Conservation (phyloP, 2,888 invertebrate species). For the Alentia gelatinosa region DNA sequence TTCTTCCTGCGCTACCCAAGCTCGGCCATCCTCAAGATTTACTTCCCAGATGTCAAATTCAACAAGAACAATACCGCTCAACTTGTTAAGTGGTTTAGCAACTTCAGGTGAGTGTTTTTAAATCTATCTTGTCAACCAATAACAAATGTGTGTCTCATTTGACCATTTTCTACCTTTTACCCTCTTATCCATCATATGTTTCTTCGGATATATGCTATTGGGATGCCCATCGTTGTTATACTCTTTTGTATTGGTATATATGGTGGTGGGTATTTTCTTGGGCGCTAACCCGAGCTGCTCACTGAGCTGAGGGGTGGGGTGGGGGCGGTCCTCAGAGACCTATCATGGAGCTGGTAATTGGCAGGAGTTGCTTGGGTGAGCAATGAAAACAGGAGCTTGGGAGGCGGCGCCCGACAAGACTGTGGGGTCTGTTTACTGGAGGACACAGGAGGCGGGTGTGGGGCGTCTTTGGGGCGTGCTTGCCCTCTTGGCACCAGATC, state of each 20-base stretch:
- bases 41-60: constrained; percentile 99
- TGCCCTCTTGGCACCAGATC: not conserved
- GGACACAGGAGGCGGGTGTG: constrained; percentile 35
- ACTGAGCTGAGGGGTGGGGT: not conserved
- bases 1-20: constrained; percentile 99
- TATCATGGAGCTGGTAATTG: constrained; percentile 26
- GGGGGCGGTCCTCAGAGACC: not conserved
- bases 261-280: not conserved
- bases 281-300: not conserved
- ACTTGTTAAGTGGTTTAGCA: constrained; percentile 99
- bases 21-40: constrained; percentile 99
- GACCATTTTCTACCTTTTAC: too few relatives aligned
- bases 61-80: constrained; percentile 99
- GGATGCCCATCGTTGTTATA: too few relatives aligned
- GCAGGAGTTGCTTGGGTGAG: not conserved
- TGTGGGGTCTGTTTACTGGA: constrained; percentile 10
- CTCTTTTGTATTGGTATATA: not conserved
- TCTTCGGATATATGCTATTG: too few relatives aligned
- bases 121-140: not conserved
- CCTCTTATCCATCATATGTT: too few relatives aligned
- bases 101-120: constrained; percentile 92
- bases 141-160: not conserved
- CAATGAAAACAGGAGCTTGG: constrained; percentile 8
- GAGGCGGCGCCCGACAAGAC: not conserved
- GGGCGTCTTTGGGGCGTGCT: constrained; percentile 25